phyloP scores from a whole-genome alignment of 2,113 vertebrate species.

The Cepphus grylle region DNA sequence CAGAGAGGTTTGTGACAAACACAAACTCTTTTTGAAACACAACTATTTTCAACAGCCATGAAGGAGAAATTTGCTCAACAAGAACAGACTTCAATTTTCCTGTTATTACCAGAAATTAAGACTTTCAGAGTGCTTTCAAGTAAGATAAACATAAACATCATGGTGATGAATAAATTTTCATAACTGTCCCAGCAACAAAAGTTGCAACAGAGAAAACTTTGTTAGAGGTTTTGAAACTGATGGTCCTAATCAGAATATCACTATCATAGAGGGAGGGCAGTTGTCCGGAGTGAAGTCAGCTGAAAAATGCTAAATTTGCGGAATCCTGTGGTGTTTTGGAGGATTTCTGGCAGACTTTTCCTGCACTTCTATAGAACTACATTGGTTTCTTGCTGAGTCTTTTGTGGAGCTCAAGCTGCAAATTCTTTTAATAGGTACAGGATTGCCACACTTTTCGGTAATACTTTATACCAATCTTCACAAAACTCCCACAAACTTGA shows the following conservation, averaged over 20 bases:
- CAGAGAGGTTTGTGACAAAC: neutral
- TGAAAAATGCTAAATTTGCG: slow-evolving; percentile 15
- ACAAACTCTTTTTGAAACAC: neutral
- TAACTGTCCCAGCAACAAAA: neutral
- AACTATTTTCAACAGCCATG: neutral
- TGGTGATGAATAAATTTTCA: neutral
- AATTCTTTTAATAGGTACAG: slow-evolving; percentile 7
- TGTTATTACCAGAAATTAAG: neutral
- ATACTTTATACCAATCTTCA: neutral
- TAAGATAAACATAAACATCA: neutral
- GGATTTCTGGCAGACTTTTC: slow-evolving; percentile 4
- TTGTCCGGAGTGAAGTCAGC: slow-evolving; percentile 3
- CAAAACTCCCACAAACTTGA: neutral
- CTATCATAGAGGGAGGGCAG: neutral
- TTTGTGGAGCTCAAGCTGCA: neutral
- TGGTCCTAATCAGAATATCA: neutral
- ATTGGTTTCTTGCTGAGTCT: neutral
- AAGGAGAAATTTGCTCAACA: neutral
- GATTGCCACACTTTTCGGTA: neutral
- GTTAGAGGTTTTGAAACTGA: neutral
- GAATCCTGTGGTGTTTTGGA: neutral
- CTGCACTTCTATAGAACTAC: neutral
- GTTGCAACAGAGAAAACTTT: neutral
- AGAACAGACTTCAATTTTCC: neutral
- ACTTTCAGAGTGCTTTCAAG: neutral